Percentiles rank a stretch among this genome's conserved stretches.
phyloP scores from a whole-genome alignment of 1,140 invertebrate genomes.

The Coenobita brevimanus region DNA sequence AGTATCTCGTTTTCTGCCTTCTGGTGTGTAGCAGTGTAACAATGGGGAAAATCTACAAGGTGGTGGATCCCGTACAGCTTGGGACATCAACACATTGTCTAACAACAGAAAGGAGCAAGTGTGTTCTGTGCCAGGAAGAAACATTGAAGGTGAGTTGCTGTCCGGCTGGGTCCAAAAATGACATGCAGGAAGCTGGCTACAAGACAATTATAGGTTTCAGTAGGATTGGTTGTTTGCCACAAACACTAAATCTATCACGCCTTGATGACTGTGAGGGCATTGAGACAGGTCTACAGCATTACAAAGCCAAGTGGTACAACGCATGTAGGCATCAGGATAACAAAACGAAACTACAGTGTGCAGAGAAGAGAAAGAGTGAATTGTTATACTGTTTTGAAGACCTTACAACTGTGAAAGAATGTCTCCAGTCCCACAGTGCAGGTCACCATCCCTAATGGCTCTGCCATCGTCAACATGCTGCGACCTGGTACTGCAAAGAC shows the following conservation, averaged over 20 bases:
- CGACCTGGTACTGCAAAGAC: slow-evolving; percentile 21
- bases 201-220: not conserved
- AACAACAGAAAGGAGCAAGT: slow-evolving; percentile 33
- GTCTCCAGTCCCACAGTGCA: slow-evolving; percentile 14
- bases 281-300: not conserved
- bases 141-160: not conserved
- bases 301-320: slow-evolving; percentile 3
- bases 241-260: not conserved
- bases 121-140: slow-evolving; percentile 30
- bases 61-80: no score
- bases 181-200: slow-evolving; percentile 5
- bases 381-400: no score
- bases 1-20: no score
- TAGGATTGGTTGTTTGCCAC: not conserved
- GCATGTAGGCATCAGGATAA: no score
- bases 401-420: slow-evolving; percentile 29
- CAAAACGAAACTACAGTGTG: not conserved
- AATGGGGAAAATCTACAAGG: no score
- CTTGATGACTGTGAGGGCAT: slow-evolving; percentile 5
- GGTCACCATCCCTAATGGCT: slow-evolving; percentile 5
- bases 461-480: slow-evolving; percentile 28
- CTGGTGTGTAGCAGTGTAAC: no score
- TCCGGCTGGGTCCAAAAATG: not conserved
- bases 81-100: no score
- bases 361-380: not conserved